Evolutionary conservation across 2,888 invertebrate species (phyloP), one percentile per base, ranked within the genome.

Genomic region (Loripinus fragilis): DNA sequence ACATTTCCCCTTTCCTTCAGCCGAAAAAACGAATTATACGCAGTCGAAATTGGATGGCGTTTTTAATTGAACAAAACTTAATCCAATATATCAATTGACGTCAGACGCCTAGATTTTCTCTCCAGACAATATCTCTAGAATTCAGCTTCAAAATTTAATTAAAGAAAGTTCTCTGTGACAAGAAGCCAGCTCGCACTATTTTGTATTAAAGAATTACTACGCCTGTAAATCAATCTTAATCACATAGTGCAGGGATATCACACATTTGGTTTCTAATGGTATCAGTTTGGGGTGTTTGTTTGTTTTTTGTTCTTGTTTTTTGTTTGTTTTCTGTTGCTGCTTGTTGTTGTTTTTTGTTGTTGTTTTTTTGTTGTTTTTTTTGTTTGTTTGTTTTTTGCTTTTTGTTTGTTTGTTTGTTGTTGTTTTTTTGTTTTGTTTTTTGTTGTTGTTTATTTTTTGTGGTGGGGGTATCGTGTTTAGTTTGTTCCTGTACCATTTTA

Each of bases 41-140:
- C 60, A 33, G 30, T 30, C 28, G 33, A 28, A 60, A 60, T 60
- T 60, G 60, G 33, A 60, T 60, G 60, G 60, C 33, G 15, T 60
- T 60, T 60, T 60, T 60, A 60, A 60, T 60, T 60, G 60, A 60
- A 60, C 60, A 33, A 60, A 60, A 60, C 60, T 60, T 33, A 60
- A 60, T 60, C 60, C 60, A 60, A 60, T 60, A 60, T 60, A 60
- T 60, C 60, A 33, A 20, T 20, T 33, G 60, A 60, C 60, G 60
- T 60, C 33, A 60, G 60, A 28, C 60, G 20, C 60, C 60, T 60
- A 30, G 33, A 10, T 60, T 60, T 28, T 17, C 2, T 60, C 60
- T 60, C 60, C 60, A 60, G 60, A 60, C 60, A 60, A 60, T 60
- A 60, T 60, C 60, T 33, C 17, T 33, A 5, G 60, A 60, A 17